A percentile compares a stretch with the other conserved stretches of the same genome.
Conservation (phyloP, 2,888 invertebrate genomes). For the Rhagonycha fulva region DNA sequence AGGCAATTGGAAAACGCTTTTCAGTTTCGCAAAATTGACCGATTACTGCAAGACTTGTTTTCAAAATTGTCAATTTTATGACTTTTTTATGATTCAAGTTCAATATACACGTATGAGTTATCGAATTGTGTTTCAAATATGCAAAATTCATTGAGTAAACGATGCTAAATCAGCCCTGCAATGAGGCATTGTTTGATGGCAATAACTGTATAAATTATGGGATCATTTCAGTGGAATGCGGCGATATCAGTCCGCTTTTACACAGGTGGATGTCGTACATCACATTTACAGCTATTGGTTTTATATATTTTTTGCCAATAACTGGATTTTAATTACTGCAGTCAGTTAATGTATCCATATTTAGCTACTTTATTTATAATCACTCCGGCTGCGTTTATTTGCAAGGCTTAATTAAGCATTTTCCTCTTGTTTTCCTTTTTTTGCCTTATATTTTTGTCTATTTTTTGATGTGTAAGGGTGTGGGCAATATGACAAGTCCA, state of each 20-base stretch:
- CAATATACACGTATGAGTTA: background rate
- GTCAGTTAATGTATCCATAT: slow-evolving; percentile 13
- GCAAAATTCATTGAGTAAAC: slow-evolving; percentile 37
- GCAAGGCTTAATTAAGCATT: background rate
- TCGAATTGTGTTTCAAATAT: slow-evolving; percentile 15
- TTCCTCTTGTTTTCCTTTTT: slow-evolving; percentile 2
- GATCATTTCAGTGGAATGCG: slow-evolving; percentile 47
- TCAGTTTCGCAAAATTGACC: background rate
- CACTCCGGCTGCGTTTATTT: background rate
- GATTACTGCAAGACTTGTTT: background rate
- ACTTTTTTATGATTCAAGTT: background rate
- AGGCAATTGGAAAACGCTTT: background rate
- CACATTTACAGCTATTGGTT: slow-evolving; percentile 39
- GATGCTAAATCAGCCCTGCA: slow-evolving; percentile 53
- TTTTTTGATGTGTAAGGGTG: slow-evolving; percentile 20
- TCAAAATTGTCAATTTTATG: background rate
- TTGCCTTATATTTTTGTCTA: slow-evolving; percentile 23
- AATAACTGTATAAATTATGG: slow-evolving; percentile 49
- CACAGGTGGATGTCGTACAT: slow-evolving; percentile 47
- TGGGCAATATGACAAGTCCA: slow-evolving; percentile 41
- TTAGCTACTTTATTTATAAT: slow-evolving; percentile 2
- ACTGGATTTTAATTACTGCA: slow-evolving; percentile 27
- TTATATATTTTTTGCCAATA: slow-evolving; percentile 29
- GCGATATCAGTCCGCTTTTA: slow-evolving; percentile 43
- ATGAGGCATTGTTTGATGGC: slow-evolving; percentile 51